Conservation (phyloP, 2,113 vertebrate genomes). For the Platichthys stellatus region DNA sequence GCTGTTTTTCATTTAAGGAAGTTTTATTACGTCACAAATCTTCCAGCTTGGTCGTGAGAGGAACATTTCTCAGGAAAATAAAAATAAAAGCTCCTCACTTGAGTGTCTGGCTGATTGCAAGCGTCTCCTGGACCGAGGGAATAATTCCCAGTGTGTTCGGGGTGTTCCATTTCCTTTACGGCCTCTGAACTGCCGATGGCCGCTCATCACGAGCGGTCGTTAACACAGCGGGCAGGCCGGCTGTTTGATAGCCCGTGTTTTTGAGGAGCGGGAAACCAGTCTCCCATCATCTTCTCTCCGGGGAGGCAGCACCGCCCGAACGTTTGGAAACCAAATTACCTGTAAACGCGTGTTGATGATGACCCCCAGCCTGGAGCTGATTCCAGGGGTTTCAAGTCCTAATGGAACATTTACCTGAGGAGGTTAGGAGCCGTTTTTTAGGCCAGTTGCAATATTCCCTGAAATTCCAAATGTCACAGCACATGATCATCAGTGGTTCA, state of each 20-base stretch:
- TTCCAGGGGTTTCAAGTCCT: neutral
- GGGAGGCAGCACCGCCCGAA: slow-evolving; percentile 19
- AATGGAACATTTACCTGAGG: no score
- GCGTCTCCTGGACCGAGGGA: neutral
- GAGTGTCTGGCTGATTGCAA: neutral
- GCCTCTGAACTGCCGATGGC: slow-evolving; percentile 23
- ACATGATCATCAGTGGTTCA: neutral
- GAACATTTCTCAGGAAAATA: neutral
- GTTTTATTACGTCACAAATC: slow-evolving; percentile 6
- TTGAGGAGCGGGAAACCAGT: no score
- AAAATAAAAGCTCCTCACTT: neutral
- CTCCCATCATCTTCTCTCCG: neutral
- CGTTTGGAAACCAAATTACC: neutral
- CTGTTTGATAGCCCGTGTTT: slow-evolving; percentile 14
- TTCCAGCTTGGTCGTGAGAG: neutral
- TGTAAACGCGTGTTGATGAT: neutral
- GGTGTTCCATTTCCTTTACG: neutral
- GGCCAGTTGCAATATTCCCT: no score
- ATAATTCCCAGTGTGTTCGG: neutral
- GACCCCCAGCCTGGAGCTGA: slow-evolving; percentile 4
- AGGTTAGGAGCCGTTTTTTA: no score
- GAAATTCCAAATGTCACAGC: neutral
- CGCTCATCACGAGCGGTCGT: neutral
- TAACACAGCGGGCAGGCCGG: neutral
- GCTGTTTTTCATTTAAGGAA: neutral